Conservation (phyloP, 2,888 invertebrate genomes). For the Lampropteryx suffumata region DNA sequence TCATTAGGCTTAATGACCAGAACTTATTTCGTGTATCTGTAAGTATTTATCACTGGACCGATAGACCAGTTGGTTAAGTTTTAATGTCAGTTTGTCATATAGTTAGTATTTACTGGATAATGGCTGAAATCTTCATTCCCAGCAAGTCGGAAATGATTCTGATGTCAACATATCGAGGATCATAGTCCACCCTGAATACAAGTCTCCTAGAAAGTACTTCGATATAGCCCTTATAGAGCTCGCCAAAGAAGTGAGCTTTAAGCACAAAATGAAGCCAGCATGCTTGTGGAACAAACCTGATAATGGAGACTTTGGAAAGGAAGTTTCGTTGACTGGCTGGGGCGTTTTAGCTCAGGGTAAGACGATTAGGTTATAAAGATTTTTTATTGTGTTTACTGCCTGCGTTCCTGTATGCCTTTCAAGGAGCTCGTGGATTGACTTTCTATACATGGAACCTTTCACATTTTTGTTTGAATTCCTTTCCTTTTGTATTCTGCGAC, state of each 20-base stretch:
- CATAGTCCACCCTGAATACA: slow-evolving; percentile 53
- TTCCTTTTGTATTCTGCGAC: too few species aligned
- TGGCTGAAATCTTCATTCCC: too few species aligned
- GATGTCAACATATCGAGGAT: slow-evolving; percentile 27
- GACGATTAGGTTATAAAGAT: too few species aligned
- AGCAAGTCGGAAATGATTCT: too few species aligned
- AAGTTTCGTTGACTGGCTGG: slow-evolving; percentile 60
- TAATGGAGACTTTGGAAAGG: slow-evolving; percentile 35
- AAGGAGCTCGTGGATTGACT: too few species aligned
- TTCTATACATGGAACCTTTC: too few species aligned
- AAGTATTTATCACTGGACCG: slow-evolving; percentile 11
- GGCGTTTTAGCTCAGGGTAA: slow-evolving; percentile 55
- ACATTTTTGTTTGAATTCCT: too few species aligned
- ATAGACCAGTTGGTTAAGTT: too few species aligned
- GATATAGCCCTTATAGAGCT: slow-evolving; percentile 63
- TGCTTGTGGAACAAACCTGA: slow-evolving; percentile 55
- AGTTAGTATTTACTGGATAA: too few species aligned
- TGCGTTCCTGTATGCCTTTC: too few species aligned
- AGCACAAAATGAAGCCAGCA: slow-evolving; percentile 51
- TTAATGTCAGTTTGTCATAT: too few species aligned
- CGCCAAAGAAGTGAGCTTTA: slow-evolving; percentile 39
- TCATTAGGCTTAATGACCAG: slow-evolving; percentile 53
- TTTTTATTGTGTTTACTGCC: too few species aligned
- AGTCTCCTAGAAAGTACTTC: slow-evolving; percentile 53
- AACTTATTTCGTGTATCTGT: slow-evolving; percentile 37